A percentile compares a stretch with the other conserved stretches of the same genome.
Conservation (phyloP, 1,140 invertebrate genomes). For the Anastatus disparis region DNA sequence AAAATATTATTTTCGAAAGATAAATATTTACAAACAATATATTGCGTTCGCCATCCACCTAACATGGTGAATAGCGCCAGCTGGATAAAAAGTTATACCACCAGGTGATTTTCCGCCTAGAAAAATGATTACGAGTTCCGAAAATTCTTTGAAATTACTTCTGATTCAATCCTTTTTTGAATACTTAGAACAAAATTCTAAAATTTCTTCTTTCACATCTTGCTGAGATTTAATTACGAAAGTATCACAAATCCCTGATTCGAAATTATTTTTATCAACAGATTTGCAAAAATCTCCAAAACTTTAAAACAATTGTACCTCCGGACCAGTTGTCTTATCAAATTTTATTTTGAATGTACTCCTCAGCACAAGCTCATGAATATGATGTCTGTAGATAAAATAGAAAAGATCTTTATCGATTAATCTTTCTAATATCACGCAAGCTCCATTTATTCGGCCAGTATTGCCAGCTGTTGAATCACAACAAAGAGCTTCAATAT, state of each 20-base stretch:
- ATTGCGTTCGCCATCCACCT: constrained; percentile 60
- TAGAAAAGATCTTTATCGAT: too few species aligned
- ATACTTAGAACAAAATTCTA: constrained; percentile 33
- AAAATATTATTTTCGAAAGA: constrained; percentile 50
- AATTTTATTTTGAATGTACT: constrained; percentile 41
- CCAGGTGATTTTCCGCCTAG: constrained; percentile 35
- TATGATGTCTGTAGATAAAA: constrained; percentile 48
- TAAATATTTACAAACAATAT: constrained; percentile 59
- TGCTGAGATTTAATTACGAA: not conserved
- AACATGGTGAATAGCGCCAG: constrained; percentile 55
- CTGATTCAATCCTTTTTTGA: too few species aligned
- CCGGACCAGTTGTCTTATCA: not conserved
- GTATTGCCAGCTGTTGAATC: too few species aligned
- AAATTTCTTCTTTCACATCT: not conserved
- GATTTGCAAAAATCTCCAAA: not conserved
- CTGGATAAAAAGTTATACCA: too few species aligned
- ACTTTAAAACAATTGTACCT: constrained; percentile 7
- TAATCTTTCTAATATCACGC: constrained; percentile 47
- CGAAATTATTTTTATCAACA: too few species aligned
- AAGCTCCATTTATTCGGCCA: constrained; percentile 46
- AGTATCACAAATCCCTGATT: not conserved
- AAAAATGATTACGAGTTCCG: too few species aligned
- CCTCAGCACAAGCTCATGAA: too few species aligned
- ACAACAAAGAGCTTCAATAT: constrained; percentile 33
- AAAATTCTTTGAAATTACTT: too few species aligned